These are phyloP conservation scores for Chrysolina haemoptera DNA, from an alignment of 2,888 invertebrate genomes.

Conservation along the genomic window DNA sequence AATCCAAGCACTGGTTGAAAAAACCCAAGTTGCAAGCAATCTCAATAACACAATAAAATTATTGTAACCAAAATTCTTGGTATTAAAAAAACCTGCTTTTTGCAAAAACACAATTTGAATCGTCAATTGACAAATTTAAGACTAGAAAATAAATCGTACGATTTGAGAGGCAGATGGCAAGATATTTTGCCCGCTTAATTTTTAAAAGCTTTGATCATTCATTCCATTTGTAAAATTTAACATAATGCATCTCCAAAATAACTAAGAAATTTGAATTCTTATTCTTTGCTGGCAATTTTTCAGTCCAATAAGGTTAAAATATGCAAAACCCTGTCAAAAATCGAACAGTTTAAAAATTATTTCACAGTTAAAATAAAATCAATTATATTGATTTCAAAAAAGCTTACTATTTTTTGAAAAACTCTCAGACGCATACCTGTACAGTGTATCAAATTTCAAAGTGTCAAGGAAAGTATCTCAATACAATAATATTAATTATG, in stretches of 20 bases:
- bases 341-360: too few relatives aligned
- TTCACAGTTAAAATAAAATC: too few relatives aligned
- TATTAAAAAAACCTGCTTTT: neutral
- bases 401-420: too few relatives aligned
- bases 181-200: neutral
- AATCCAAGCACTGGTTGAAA: neutral
- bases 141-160: slow-evolving; percentile 6
- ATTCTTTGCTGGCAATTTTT: neutral
- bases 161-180: slow-evolving; percentile 2
- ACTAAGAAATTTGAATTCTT: neutral
- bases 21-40: too few relatives aligned
- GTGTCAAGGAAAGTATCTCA: too few relatives aligned
- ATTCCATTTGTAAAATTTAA: neutral
- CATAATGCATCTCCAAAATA: neutral
- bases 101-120: neutral
- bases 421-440: too few relatives aligned
- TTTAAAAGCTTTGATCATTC: neutral
- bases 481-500: too few relatives aligned
- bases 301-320: too few relatives aligned
- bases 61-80: neutral
- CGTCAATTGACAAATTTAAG: neutral
- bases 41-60: neutral
- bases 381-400: too few relatives aligned
- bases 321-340: too few relatives aligned
- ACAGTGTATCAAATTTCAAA: too few relatives aligned